A percentile compares a stretch with the other conserved stretches of the same genome.
Evolutionary conservation across 2,888 invertebrate species (phyloP).

Genomic region (Eristalinus aeneus): DNA sequence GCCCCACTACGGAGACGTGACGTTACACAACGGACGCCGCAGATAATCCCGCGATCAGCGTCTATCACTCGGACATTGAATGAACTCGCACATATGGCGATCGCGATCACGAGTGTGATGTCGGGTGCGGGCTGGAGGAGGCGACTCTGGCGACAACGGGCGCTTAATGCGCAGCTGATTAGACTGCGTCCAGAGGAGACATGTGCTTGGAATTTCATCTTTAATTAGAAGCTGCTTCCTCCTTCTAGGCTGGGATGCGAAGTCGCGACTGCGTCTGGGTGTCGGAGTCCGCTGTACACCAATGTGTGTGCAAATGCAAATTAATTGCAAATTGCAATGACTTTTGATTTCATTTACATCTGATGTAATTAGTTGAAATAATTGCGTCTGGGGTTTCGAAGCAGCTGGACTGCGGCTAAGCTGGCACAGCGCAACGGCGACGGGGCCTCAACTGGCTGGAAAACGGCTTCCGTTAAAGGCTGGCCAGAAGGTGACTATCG

Average conservation of each 20-base stretch:
- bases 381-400: constrained; percentile 63
- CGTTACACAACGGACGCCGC: constrained; percentile 25
- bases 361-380: constrained; percentile 68
- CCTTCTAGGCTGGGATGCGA: constrained; percentile 31
- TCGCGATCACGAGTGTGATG: background rate
- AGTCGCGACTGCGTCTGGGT: background rate
- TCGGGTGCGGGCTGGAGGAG: background rate
- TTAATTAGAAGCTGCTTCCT: constrained; percentile 51
- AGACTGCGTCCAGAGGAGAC: background rate
- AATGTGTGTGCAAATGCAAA: constrained; percentile 58
- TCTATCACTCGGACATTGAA: constrained; percentile 33
- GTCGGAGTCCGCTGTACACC: constrained; percentile 14
- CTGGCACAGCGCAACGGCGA: background rate
- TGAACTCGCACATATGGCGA: background rate
- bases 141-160: background rate
- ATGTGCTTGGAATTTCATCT: constrained; percentile 35
- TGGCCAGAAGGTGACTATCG: constrained; percentile 58
- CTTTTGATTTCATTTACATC: constrained; percentile 69
- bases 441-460: background rate
- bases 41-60: constrained; percentile 29
- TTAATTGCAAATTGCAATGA: constrained; percentile 69
- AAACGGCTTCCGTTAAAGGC: constrained; percentile 52
- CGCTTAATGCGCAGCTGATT: constrained; percentile 8
- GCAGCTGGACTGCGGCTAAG: constrained; percentile 35
- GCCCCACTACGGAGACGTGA: background rate